Base-by-base conservation (phyloP, 2,888 invertebrate species). In the Aricia artaxerxes region DNA sequence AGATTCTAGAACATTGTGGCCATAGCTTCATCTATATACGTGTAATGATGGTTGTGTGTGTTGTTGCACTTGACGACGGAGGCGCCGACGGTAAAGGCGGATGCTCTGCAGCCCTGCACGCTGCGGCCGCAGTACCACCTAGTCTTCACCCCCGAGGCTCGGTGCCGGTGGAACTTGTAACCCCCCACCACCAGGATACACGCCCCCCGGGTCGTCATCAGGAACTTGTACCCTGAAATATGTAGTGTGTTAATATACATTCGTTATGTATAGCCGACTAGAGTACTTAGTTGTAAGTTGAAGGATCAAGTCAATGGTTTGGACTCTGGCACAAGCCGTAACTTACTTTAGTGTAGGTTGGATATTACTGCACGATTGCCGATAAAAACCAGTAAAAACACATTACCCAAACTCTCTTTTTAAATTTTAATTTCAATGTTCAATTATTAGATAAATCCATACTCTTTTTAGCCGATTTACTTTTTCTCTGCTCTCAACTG, bases 101-200 rank as follows among this genome's bases (percentile, higher is more conserved):
- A 80, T 1, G 86, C 85, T 77, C 80, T 84, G 53, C 87, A 87
- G 1, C 84, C 84, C 6, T 76, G 78, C 4, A 79, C 61, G 40
- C 81, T 80, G 40, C 81, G 78, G 57, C 78, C 80, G 79, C 84
- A 82, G 77, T 80, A 77, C 84, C 85, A 85, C 0, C 84, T 80
- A 0, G 78, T 83, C 72, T 81, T 83, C n/a, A 57, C 1, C 0
- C 82, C 82, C 0, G 7, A 35, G 0, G 38, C 75, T 24, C 79
- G 79, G 2, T 85, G 84, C 13, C 81, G 81, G 5, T 83, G 80
- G 44, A 84, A 83, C 73, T 83, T 83, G 31, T 83, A 85, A 1
- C 86, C 86, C 31, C 83, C 83, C 5, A 85, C 81, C n/a, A 84
- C 82, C 5, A 86, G 84, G 80, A 87, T 86, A 4, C 24, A 72